phyloP scores from a whole-genome alignment of 1,140 invertebrate genomes.

The Drosophila triauraria region DNA sequence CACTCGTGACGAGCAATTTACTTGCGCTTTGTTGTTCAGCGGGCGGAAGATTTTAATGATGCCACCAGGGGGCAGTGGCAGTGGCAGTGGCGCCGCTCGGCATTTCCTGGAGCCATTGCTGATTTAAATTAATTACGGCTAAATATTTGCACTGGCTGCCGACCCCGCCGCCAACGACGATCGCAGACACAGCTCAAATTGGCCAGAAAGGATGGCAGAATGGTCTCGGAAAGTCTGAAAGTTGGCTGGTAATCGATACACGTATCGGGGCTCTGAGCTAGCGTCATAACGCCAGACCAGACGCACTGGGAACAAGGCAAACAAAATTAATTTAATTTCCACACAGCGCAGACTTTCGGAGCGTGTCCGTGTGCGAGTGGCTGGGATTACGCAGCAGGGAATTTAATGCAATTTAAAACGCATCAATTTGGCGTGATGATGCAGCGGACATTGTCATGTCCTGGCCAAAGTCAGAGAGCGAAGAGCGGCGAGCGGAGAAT shows the following conservation, averaged over 20 bases:
- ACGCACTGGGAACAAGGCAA: conserved; percentile 48
- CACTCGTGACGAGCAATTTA: conserved; percentile 65
- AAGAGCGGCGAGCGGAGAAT: conserved; percentile 17
- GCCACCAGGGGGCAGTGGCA: conserved; percentile 17
- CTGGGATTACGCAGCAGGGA: conserved; percentile 60
- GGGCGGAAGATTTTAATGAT: conserved; percentile 80
- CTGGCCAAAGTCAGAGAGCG: conserved; percentile 40
- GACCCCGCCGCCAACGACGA: conserved; percentile 1
- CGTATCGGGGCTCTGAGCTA: conserved; percentile 16
- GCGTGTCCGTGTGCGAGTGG: conserved; percentile 49
- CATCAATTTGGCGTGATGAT: conserved; percentile 58
- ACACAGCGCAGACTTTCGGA: conserved; percentile 31
- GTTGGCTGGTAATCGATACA: conserved; percentile 40
- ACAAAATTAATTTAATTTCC: conserved; percentile 68
- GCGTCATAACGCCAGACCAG: conserved; percentile 44
- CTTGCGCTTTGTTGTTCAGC: conserved; percentile 73
- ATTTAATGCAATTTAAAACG: conserved; percentile 75
- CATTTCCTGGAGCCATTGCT: conserved; percentile 29
- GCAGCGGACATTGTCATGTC: conserved; percentile 42
- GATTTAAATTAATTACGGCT: conserved; percentile 53
- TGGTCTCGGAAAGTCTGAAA: conserved; percentile 29
- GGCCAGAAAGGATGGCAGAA: conserved; percentile 28
- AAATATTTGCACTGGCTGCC: conserved; percentile 47
- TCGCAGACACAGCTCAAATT: conserved; percentile 34
- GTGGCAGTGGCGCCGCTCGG: conserved; percentile 2